phyloP scores from a whole-genome alignment of 2,888 invertebrate species.

The Ypsolopha sequella region DNA sequence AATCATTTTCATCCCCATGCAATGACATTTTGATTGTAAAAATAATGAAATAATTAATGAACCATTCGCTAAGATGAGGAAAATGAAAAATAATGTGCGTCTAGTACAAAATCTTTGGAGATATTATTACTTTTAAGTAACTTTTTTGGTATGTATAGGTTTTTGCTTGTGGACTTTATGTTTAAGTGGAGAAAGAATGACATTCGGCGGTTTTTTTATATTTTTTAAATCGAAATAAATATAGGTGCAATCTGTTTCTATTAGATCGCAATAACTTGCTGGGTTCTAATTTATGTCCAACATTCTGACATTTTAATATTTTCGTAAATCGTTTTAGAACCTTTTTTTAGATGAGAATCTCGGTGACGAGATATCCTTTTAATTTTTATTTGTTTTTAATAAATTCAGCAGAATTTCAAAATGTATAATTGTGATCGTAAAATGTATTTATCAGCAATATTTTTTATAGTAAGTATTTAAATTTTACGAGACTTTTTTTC shows the following conservation, averaged over 20 bases:
- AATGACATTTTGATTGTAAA: not conserved
- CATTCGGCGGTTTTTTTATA: slow-evolving; percentile 9
- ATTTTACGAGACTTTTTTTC: too few species aligned
- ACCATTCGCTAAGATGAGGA: not conserved
- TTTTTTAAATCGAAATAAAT: slow-evolving; percentile 8
- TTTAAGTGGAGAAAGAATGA: not conserved
- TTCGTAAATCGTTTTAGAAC: not conserved
- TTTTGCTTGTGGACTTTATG: not conserved
- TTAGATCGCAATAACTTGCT: too few species aligned
- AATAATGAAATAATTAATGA: not conserved
- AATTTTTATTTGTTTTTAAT: not conserved
- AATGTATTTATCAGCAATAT: too few species aligned
- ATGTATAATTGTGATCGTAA: too few species aligned
- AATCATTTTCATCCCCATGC: too few species aligned
- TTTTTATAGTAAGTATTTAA: too few species aligned
- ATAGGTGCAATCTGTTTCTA: slow-evolving; percentile 20
- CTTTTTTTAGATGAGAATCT: not conserved
- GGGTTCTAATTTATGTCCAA: too few species aligned
- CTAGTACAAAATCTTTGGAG: slow-evolving; percentile 6
- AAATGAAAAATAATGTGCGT: not conserved
- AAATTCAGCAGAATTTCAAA: slow-evolving; percentile 5
- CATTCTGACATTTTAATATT: too few species aligned
- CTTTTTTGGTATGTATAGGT: not conserved
- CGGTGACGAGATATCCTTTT: slow-evolving; percentile 3
- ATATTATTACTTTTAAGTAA: not conserved